Conservation (phyloP, 1,140 invertebrate genomes). For the Leucophenga varia region DNA sequence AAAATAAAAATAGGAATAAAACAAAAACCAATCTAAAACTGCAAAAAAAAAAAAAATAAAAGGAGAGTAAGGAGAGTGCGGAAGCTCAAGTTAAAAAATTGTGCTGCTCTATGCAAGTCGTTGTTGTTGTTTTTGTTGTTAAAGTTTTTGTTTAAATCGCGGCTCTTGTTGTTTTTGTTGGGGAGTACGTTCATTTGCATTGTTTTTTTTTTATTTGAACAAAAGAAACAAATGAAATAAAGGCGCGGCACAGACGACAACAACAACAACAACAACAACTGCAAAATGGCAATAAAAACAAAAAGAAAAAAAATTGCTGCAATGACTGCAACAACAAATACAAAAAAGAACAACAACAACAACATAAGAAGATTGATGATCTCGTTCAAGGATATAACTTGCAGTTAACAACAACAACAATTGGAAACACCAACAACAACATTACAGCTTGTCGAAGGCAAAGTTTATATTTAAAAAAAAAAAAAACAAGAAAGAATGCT, state of each 20-base stretch:
- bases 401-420: neutral
- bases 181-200: neutral
- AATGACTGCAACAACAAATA: conserved; percentile 4
- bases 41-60: too few relatives aligned
- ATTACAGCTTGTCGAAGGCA: too few relatives aligned
- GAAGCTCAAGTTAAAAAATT: too few relatives aligned
- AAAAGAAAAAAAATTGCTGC: neutral
- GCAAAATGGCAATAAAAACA: neutral
- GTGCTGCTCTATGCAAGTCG: conserved; percentile 7
- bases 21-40: too few relatives aligned
- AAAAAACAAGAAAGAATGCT: too few relatives aligned
- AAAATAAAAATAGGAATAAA: too few relatives aligned
- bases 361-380: conserved; percentile 32
- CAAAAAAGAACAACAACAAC: conserved; percentile 16
- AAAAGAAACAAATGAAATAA: conserved; percentile 15
- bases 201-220: conserved; percentile 6
- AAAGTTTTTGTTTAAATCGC: conserved; percentile 3
- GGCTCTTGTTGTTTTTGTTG: neutral
- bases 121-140: conserved; percentile 11
- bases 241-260: conserved; percentile 17
- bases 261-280: conserved; percentile 4
- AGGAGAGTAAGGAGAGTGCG: too few relatives aligned
- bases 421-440: neutral
- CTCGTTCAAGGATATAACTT: conserved; percentile 27
- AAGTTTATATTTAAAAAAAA: too few relatives aligned